Evolutionary conservation across 2,797 vertebrate species (phyloP), one percentile per base, ranked within the genome.

Genomic region (Crocidura indochinensis): DNA sequence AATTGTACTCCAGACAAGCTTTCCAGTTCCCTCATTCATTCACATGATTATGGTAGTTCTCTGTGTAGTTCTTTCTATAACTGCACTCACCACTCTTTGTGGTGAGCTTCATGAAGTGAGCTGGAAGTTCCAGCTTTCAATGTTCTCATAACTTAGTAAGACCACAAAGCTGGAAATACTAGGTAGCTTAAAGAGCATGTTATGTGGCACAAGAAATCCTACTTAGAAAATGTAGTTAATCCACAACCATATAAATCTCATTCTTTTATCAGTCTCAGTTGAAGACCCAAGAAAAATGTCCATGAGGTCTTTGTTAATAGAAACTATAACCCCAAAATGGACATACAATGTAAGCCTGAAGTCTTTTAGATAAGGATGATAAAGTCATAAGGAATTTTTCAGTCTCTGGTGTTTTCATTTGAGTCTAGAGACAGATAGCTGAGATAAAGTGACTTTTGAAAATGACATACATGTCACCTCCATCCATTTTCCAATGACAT

Each of bases 211-310:
- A 65, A 65, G 64, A 27, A 65, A 65, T 6, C 64, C 51, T 78
- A 27, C 67, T 27, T 64, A 26, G 31, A 22, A 46, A 6, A 14
- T 44, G 24, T 15, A 8, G 2, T 24, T 5, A 0, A n/a, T 29
- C 27, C 1, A 10, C 46, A 53, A 15, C 1, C 7, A 31, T 10
- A 5, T 11, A 17, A 24, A 5, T 3, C 8, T 22, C 4, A 8
- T 19, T 4, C 19, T n/a, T 27, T 75, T 10, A 31, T 75, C 17
- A 24, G 2, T 6, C 76, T 71, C 29, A 8, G 27, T 38, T 93
- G 51, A 76, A 80, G 1, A 71, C 8, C 0, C 17, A 22, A 6
- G n/a, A 49, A 65, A 2, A 20, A 69, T 7, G 46, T 47, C 17
- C 62, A 24, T 19, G 0, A 12, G 1, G 6, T 44, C 12, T 47